Conservation (phyloP, 2,113 vertebrate species). For the Cynopterus brachyotis region DNA sequence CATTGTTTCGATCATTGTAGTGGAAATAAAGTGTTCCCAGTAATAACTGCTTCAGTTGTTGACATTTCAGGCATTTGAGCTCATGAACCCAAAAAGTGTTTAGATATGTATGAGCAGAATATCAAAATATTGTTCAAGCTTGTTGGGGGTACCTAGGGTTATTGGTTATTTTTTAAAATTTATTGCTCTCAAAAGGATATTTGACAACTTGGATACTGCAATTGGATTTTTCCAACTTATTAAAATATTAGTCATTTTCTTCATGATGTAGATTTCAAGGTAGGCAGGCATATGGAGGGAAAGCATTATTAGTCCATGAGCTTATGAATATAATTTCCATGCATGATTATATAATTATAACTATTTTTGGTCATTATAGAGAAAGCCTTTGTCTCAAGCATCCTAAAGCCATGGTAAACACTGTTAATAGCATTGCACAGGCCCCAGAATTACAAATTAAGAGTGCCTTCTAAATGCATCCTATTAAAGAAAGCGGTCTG, state of each 20-base stretch:
- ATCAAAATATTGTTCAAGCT: constrained; percentile 39
- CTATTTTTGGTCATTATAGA: background rate
- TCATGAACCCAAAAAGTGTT: background rate
- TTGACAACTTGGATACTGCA: background rate
- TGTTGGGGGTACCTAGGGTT: accelerated
- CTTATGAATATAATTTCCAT: background rate
- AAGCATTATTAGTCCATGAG: background rate
- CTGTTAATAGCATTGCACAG: background rate
- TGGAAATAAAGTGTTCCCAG: constrained; percentile 66
- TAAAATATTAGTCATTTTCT: background rate
- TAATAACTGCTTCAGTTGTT: constrained; percentile 56
- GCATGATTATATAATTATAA: background rate
- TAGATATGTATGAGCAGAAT: constrained; percentile 8
- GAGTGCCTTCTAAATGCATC: constrained; percentile 39
- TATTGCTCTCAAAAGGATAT: background rate
- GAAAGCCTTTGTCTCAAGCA: constrained; percentile 28
- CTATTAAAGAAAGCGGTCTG: constrained; percentile 12
- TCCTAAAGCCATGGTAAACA: constrained; percentile 31
- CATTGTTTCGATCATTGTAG: constrained; percentile 56
- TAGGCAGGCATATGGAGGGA: background rate
- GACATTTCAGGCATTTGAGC: constrained; percentile 59
- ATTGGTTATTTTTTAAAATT: background rate
- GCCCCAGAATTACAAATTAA: constrained; percentile 30
- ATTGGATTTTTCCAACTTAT: background rate
- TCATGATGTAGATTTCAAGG: constrained; percentile 23